phyloP scores from a whole-genome alignment of 1,140 invertebrate species.

The Leptinotarsa undecemlineata region DNA sequence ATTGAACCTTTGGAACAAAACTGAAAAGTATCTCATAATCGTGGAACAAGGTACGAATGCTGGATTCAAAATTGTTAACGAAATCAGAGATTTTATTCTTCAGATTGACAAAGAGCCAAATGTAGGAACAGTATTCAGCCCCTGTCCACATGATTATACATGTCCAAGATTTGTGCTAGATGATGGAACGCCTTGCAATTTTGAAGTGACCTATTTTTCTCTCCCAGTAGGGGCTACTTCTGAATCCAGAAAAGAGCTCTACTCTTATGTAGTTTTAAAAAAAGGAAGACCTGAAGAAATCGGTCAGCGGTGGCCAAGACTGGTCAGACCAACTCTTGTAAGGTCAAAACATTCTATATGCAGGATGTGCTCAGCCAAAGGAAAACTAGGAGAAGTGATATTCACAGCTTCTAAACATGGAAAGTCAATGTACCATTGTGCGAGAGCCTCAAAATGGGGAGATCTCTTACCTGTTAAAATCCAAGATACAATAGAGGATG shows the following conservation, averaged over 20 bases:
- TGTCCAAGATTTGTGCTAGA: conserved; percentile 70
- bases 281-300: conserved; percentile 63
- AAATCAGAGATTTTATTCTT: conserved; percentile 75
- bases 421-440: conserved; percentile 72
- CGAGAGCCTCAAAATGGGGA: conserved; percentile 71
- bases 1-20: conserved; percentile 84
- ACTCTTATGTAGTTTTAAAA: conserved; percentile 77
- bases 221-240: conserved; percentile 58
- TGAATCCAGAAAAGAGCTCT: conserved; percentile 57
- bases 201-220: conserved; percentile 66
- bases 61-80: conserved; percentile 76
- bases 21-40: conserved; percentile 78
- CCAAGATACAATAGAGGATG: conserved; percentile 1
- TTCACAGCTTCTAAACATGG: conserved; percentile 76
- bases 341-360: conserved; percentile 75
- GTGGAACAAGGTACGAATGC: conserved; percentile 82
- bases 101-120: conserved; percentile 54
- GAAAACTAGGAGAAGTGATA: conserved; percentile 75
- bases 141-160: conserved; percentile 77
- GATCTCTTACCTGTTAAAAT: conserved; percentile 55
- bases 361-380: conserved; percentile 73
- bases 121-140: conserved; percentile 71
- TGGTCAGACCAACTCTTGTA: conserved; percentile 70
- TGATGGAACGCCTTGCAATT: conserved; percentile 77
- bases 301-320: conserved; percentile 70